Conservation (phyloP, 2,113 vertebrate genomes). For the Podarcis cretensis region DNA sequence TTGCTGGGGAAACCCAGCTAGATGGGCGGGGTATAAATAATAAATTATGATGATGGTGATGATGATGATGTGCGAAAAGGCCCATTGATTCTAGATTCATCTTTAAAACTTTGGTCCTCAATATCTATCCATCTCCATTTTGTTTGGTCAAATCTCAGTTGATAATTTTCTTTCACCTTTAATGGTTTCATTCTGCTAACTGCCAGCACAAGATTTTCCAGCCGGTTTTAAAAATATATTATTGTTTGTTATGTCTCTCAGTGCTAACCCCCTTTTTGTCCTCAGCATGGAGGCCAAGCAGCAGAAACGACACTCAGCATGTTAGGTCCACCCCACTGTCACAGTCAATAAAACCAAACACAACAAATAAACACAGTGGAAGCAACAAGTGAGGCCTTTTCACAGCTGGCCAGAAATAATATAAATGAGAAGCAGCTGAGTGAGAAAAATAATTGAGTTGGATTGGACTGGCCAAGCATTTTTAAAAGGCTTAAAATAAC, state of each 20-base stretch:
- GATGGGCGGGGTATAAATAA: too few relatives aligned
- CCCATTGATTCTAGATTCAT: conserved; percentile 14
- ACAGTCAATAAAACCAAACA: conserved; percentile 30
- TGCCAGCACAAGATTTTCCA: conserved; percentile 57
- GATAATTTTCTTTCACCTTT: conserved; percentile 51
- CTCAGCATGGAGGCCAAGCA: conserved; percentile 5
- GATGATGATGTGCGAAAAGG: too few relatives aligned
- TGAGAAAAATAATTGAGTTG: conserved; percentile 49
- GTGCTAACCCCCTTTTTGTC: conserved; percentile 60
- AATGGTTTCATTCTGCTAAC: conserved; percentile 51
- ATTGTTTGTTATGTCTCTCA: conserved; percentile 60
- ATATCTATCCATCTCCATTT: conserved; percentile 43
- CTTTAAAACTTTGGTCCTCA: not conserved
- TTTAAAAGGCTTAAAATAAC: conserved; percentile 57
- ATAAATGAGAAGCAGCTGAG: conserved; percentile 34
- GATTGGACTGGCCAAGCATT: conserved; percentile 8
- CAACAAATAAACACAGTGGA: conserved; percentile 33
- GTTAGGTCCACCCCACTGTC: not conserved
- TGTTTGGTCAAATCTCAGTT: conserved; percentile 58
- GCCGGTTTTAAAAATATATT: conserved; percentile 44
- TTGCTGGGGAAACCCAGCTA: too few relatives aligned
- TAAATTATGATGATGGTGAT: too few relatives aligned
- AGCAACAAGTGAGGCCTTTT: conserved; percentile 26
- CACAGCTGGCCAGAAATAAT: conserved; percentile 50
- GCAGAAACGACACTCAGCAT: not conserved